A percentile compares a stretch with the other conserved stretches of the same genome.
These are phyloP conservation scores for Fragum whitleyi DNA, from an alignment of 2,888 invertebrate genomes.

Conservation along the genomic window DNA sequence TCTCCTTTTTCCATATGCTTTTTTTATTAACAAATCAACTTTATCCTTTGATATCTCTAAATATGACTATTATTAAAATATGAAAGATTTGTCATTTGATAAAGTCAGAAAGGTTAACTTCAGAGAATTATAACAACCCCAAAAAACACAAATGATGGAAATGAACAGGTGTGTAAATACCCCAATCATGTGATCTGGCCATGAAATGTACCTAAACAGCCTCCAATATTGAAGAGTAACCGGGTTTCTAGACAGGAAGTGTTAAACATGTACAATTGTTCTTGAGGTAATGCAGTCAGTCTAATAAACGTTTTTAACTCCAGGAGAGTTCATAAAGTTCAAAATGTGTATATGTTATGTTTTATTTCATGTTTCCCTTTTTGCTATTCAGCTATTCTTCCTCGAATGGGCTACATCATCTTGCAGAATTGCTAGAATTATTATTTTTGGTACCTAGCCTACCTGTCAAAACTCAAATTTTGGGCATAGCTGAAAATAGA, in stretches of 20 bases:
- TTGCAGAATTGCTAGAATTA: too few species aligned
- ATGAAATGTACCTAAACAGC: slow-evolving; percentile 5
- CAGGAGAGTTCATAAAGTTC: neutral
- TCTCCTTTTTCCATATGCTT: too few species aligned
- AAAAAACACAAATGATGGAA: slow-evolving; percentile 18
- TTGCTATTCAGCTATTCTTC: too few species aligned
- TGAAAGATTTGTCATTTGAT: neutral
- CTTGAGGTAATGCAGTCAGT: neutral
- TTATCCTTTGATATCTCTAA: too few species aligned
- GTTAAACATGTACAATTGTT: neutral
- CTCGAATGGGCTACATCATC: too few species aligned
- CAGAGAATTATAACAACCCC: neutral
- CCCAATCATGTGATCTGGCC: neutral
- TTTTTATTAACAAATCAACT: too few species aligned
- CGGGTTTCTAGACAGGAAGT: neutral
- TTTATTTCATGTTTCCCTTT: too few species aligned
- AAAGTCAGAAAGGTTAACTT: neutral
- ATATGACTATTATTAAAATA: too few species aligned
- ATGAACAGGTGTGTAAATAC: slow-evolving; percentile 21
- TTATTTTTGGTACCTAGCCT: too few species aligned
- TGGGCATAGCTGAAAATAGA: too few species aligned
- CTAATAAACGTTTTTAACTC: neutral
- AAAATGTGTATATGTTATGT: too few species aligned
- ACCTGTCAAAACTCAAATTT: too few species aligned
- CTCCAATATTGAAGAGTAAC: neutral